Evolutionary conservation across 2,888 invertebrate genomes (phyloP), one percentile per base, ranked within the genome.

Genomic region (Euspilapteryx auroguttella): DNA sequence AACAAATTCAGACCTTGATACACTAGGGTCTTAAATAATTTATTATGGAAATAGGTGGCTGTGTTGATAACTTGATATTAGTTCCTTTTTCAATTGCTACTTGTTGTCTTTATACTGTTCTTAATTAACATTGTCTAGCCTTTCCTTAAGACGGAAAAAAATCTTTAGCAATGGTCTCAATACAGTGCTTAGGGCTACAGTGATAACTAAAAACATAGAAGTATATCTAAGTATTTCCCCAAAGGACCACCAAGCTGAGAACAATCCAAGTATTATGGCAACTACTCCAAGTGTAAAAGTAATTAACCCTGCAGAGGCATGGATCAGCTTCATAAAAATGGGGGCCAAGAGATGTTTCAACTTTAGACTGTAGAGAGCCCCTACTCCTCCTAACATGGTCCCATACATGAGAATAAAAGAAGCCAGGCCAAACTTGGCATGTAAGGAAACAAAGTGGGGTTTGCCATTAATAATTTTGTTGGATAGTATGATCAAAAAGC

Each of bases 91-190:
- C n/a, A n/a, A n/a, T n/a, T n/a, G n/a, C n/a, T n/a, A n/a, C n/a
- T n/a, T n/a, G n/a, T n/a, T n/a, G n/a, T n/a, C n/a, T n/a, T n/a
- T n/a, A n/a, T n/a, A n/a, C n/a, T n/a, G n/a, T n/a, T n/a, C n/a
- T 50, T 54, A 68, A 40, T 59, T 65, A 5, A 47, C 38, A 38
- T 57, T 64, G 29, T 63, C 62, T 35, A 77, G 40, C 38, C 71
- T 55, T 43, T 77, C 77, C 42, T 59, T 66, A 2, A 77, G 42
- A 25, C 77, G 56, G 36, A 73, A 69, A 41, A 69, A 76, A 32
- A 76, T 55, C 44, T 77, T 77, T 11, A 77, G 46, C 34, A 50
- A 50, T 7, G 77, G 77, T 25, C 75, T 50, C 33, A 75, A 36
- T 34, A 69, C 49, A 14, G 77, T 76, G 15, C 62, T 55, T 13